Evolutionary conservation across 2,113 vertebrate species (phyloP).

Genomic region (Mellivora capensis): DNA sequence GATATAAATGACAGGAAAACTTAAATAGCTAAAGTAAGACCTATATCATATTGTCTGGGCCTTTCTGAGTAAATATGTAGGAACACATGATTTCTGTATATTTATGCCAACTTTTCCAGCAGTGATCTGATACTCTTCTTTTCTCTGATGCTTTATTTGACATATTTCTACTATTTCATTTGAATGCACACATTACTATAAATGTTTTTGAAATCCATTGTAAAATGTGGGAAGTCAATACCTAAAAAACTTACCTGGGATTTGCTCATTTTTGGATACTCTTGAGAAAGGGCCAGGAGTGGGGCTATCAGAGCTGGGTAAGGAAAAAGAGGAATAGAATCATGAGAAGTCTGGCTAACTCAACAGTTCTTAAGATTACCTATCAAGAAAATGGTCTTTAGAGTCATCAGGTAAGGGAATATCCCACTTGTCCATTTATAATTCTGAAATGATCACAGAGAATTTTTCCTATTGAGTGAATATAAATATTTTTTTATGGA

Average conservation of each 20-base stretch:
- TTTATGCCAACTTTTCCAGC: background rate
- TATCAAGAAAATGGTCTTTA: background rate
- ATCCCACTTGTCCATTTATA: background rate
- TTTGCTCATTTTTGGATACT: background rate
- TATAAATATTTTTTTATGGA: background rate
- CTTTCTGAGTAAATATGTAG: background rate
- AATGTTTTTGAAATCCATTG: background rate
- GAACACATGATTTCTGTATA: background rate
- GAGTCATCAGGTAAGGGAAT: background rate
- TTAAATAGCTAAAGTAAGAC: background rate
- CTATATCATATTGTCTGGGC: background rate
- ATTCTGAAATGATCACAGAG: background rate
- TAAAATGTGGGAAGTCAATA: background rate
- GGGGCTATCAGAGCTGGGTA: background rate
- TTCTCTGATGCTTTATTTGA: background rate
- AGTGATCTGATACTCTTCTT: background rate
- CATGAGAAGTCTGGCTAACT: background rate
- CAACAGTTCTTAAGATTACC: background rate
- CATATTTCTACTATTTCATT: background rate
- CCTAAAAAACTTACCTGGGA: background rate
- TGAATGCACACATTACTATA: background rate
- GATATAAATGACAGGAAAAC: background rate
- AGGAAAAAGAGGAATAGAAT: background rate
- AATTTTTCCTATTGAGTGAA: background rate
- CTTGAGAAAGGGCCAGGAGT: background rate